Evolutionary conservation across 2,797 vertebrate species (phyloP).

Genomic region (Rhinatrema bivittatum): DNA sequence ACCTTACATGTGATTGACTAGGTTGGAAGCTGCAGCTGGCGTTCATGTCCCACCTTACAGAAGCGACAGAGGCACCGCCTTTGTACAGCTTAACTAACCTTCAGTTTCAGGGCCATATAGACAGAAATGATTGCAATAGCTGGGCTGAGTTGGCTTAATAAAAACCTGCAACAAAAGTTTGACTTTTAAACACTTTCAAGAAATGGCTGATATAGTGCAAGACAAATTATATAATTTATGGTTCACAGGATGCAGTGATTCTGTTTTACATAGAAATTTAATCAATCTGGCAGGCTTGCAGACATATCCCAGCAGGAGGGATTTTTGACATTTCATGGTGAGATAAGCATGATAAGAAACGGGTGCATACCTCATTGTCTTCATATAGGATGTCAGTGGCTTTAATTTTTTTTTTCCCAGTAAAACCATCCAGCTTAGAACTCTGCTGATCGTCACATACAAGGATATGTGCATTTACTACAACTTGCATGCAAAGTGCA

Average conservation of each 20-base stretch:
- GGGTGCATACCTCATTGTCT: slow-evolving; percentile 50
- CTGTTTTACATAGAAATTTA: slow-evolving; percentile 57
- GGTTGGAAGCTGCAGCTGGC: too few species aligned
- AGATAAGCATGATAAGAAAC: slow-evolving; percentile 47
- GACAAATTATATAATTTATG: slow-evolving; percentile 57
- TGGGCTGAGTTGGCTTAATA: too few species aligned
- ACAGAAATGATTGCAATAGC: too few species aligned
- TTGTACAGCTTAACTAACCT: too few species aligned
- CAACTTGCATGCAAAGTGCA: too few species aligned
- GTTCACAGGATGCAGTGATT: slow-evolving; percentile 53
- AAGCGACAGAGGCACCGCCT: too few species aligned
- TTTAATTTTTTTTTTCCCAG: slow-evolving; percentile 30
- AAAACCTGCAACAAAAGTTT: too few species aligned
- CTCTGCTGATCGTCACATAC: slow-evolving; percentile 18
- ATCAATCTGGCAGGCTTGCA: slow-evolving; percentile 54
- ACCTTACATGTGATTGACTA: too few species aligned
- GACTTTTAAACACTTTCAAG: slow-evolving; percentile 35
- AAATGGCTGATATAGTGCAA: slow-evolving; percentile 48
- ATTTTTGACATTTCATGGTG: slow-evolving; percentile 64
- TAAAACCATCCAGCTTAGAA: slow-evolving; percentile 27
- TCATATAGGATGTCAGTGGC: slow-evolving; percentile 27
- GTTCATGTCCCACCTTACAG: too few species aligned
- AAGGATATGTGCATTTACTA: too few species aligned
- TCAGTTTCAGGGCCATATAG: too few species aligned
- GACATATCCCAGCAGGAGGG: slow-evolving; percentile 54